Percentiles rank a stretch among this genome's conserved stretches.
These are phyloP conservation scores for Synanthedon formicaeformis DNA, from an alignment of 2,888 invertebrate species.

Conservation along the genomic window DNA sequence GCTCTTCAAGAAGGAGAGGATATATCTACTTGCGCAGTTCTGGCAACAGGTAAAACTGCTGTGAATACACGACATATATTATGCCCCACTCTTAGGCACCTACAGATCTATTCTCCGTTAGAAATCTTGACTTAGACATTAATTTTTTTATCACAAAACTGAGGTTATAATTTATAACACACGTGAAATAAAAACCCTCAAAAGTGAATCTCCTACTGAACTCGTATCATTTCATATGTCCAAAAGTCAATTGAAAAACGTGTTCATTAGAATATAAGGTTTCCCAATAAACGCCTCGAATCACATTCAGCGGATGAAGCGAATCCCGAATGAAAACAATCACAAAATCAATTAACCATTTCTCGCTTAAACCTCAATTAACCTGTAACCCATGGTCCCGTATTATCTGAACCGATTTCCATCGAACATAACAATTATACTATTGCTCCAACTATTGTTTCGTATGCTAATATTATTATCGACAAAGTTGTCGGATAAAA, in stretches of 20 bases:
- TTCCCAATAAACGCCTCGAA: too few species aligned
- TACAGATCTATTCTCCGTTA: too few species aligned
- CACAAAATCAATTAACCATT: slow-evolving; percentile 5
- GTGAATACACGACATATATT: too few species aligned
- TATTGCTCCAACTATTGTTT: slow-evolving; percentile 28
- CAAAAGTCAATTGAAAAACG: too few species aligned
- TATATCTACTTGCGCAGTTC: slow-evolving; percentile 93
- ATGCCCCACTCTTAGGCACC: too few species aligned
- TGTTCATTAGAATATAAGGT: too few species aligned
- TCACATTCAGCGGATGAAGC: background rate
- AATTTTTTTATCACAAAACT: too few species aligned
- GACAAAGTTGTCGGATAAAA: background rate
- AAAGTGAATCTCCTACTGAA: too few species aligned
- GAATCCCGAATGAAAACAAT: background rate
- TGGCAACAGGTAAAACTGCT: slow-evolving; percentile 88
- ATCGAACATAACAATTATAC: slow-evolving; percentile 23
- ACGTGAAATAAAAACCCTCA: too few species aligned
- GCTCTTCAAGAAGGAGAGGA: slow-evolving; percentile 95
- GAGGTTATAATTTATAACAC: too few species aligned
- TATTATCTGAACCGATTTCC: slow-evolving; percentile 7
- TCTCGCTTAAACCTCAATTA: slow-evolving; percentile 17
- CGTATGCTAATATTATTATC: slow-evolving; percentile 11
- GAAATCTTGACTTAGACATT: too few species aligned
- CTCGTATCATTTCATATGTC: too few species aligned
- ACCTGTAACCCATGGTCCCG: slow-evolving; percentile 12